Conservation (phyloP, 2,888 invertebrate genomes). For the Priocnemis perturbator region DNA sequence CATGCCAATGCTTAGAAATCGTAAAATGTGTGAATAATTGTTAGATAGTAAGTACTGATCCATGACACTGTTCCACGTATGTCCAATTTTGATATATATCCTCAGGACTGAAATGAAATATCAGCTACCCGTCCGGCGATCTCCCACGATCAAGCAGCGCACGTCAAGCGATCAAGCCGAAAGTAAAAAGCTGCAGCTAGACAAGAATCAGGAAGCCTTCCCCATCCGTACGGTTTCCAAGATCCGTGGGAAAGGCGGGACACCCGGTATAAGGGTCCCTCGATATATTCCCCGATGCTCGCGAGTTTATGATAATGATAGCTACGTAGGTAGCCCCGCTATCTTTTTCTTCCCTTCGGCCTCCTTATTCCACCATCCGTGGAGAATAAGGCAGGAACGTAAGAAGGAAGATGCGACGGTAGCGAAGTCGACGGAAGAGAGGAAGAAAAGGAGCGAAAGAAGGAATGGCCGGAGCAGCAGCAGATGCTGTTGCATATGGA, state of each 20-base stretch:
- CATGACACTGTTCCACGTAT: too few relatives aligned
- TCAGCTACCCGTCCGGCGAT: too few relatives aligned
- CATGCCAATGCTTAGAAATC: too few relatives aligned
- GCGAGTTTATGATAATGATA: constrained; percentile 61
- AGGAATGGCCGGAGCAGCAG: constrained; percentile 35
- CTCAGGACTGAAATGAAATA: too few relatives aligned
- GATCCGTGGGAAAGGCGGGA: constrained; percentile 10
- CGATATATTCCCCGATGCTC: constrained; percentile 29
- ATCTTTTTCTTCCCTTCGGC: neutral
- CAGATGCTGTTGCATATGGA: constrained; percentile 74
- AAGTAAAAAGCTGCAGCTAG: too few relatives aligned
- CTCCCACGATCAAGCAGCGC: too few relatives aligned
- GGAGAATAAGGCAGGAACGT: too few relatives aligned
- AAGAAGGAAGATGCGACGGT: constrained; percentile 17
- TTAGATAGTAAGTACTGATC: too few relatives aligned
- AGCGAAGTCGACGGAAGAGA: neutral
- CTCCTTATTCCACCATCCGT: neutral
- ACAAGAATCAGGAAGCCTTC: neutral
- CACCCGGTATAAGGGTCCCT: constrained; percentile 11
- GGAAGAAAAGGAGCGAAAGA: constrained; percentile 18
- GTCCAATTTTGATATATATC: too few relatives aligned
- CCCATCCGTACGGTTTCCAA: neutral
- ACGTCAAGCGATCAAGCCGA: too few relatives aligned
- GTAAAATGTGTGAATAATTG: too few relatives aligned
- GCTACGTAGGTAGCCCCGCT: constrained; percentile 25